phyloP scores from a whole-genome alignment of 2,797 vertebrate genomes.

The Sorex maritimensis region DNA sequence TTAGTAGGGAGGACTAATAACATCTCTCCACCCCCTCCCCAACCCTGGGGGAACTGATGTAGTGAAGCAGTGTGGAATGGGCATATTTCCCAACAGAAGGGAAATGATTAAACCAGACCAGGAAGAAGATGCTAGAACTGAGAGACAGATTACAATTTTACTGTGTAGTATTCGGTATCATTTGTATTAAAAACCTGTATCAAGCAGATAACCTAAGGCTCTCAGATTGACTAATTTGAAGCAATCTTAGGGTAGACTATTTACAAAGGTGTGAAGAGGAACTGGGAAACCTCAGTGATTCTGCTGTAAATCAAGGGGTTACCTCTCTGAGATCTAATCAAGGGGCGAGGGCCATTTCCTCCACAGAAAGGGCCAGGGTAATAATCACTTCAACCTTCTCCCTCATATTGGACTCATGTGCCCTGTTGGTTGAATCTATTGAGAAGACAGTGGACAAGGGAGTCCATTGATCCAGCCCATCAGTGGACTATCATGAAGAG shows the following conservation, averaged over 20 bases:
- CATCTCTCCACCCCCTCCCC: no score
- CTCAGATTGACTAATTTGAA: not conserved
- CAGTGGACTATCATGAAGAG: not conserved
- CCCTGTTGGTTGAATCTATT: not conserved
- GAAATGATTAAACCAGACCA: not conserved
- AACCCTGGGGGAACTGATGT: not conserved
- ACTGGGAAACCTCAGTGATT: not conserved
- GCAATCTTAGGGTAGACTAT: not conserved
- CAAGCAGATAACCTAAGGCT: not conserved
- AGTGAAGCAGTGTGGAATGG: not conserved
- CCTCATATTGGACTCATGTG: not conserved
- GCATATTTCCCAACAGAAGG: not conserved
- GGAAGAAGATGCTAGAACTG: not conserved
- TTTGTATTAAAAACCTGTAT: not conserved
- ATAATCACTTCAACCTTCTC: not conserved
- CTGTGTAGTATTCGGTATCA: no score
- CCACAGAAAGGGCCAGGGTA: not conserved
- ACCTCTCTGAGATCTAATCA: not conserved
- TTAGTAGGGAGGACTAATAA: not conserved
- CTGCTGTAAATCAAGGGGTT: not conserved
- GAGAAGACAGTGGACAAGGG: not conserved
- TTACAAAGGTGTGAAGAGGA: not conserved
- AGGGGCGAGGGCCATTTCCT: not conserved
- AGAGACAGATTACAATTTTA: not conserved
- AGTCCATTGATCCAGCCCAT: not conserved